Evolutionary conservation across 2,113 vertebrate species (phyloP).

Genomic region (Regulus satrapa): DNA sequence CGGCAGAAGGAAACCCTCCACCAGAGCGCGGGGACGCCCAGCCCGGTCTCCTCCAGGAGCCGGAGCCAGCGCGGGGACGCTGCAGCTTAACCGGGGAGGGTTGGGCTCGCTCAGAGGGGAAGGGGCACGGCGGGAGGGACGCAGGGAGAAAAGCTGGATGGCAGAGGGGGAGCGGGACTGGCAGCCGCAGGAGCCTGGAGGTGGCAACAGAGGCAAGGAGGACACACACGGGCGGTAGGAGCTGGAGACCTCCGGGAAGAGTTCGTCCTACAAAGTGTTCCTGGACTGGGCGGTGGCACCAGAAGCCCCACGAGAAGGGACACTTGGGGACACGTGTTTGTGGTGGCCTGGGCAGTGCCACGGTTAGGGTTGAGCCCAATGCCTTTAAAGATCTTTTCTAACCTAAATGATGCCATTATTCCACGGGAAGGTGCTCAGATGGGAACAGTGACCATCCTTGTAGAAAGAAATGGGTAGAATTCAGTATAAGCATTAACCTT

Average conservation of each 20-base stretch:
- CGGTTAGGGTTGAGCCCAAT: no score
- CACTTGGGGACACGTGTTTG: no score
- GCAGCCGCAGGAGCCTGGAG: neutral
- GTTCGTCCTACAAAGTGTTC: no score
- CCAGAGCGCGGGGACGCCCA: neutral
- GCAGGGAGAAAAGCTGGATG: neutral
- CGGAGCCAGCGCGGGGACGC: neutral
- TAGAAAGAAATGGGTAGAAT: no score
- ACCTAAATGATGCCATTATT: no score
- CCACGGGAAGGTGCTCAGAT: no score
- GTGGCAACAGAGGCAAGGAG: neutral
- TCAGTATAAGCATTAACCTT: no score
- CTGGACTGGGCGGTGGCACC: no score
- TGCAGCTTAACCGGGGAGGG: accelerated
- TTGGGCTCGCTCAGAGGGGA: accelerated
- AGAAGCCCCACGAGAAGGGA: no score
- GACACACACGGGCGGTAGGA: neutral
- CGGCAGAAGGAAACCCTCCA: neutral
- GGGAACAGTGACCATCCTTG: no score
- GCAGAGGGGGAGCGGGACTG: accelerated
- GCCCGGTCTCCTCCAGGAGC: accelerated
- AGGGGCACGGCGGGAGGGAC: neutral
- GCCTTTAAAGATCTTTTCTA: no score
- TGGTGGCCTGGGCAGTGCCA: no score
- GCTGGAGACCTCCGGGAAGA: neutral